phyloP scores from a whole-genome alignment of 1,140 invertebrate genomes.

The Andrena cerasifolii region DNA sequence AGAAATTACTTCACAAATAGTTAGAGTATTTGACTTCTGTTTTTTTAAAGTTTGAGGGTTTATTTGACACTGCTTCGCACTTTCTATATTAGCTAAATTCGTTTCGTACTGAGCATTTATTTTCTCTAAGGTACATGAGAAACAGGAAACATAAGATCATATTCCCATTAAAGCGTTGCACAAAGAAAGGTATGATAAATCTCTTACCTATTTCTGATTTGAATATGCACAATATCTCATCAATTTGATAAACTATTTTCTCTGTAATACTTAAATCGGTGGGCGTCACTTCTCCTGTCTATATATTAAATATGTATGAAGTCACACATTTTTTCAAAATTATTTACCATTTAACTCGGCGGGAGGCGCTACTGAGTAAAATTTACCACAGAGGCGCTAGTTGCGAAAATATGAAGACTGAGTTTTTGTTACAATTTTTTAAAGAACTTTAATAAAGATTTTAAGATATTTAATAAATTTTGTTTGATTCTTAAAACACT shows the following conservation, averaged over 20 bases:
- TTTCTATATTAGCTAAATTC: constrained; percentile 76
- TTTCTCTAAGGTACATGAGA: constrained; percentile 59
- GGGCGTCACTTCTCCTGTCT: constrained; percentile 69
- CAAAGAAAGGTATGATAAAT: constrained; percentile 69
- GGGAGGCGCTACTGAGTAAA: too few species aligned
- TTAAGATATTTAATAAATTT: too few species aligned
- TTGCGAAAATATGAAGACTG: too few species aligned
- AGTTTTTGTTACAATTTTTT: too few species aligned
- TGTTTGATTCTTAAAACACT: too few species aligned
- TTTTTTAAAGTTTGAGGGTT: constrained; percentile 43
- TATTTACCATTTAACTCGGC: too few species aligned
- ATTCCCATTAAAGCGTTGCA: constrained; percentile 59
- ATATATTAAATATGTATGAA: constrained; percentile 38
- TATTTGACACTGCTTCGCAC: constrained; percentile 71
- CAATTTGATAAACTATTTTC: constrained; percentile 58
- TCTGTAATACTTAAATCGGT: constrained; percentile 70
- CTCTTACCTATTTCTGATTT: constrained; percentile 81
- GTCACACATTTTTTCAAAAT: too few species aligned
- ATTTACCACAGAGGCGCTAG: too few species aligned
- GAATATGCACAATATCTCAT: constrained; percentile 68
- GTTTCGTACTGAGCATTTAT: constrained; percentile 69
- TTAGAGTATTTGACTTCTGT: constrained; percentile 28
- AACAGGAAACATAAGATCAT: constrained; percentile 23
- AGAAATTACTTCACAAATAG: neutral
- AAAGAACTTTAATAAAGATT: too few species aligned